Conservation (phyloP, 2,113 vertebrate species). For the Enhydra lutris region DNA sequence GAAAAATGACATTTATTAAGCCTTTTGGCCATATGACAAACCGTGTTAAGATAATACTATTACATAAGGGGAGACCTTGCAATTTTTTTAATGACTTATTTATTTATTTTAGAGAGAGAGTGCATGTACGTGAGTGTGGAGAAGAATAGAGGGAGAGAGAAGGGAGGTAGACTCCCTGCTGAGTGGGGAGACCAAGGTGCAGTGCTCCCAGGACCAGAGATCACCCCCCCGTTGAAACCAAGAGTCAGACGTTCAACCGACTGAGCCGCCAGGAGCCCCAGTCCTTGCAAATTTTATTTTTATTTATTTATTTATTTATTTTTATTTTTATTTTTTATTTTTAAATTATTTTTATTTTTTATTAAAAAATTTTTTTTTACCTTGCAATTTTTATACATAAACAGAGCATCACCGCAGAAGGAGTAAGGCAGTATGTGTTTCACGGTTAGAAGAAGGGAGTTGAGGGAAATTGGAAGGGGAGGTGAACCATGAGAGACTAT, state of each 20-base stretch:
- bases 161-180: not conserved
- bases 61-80: not conserved
- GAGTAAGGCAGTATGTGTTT: not conserved
- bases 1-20: not conserved
- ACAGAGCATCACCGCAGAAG: not conserved
- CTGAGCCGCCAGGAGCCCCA: not conserved
- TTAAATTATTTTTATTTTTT: too few species aligned
- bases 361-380: too few species aligned
- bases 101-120: not conserved
- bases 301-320: too few species aligned
- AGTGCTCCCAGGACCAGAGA: not conserved
- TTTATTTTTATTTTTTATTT: too few species aligned
- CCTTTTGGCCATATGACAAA: not conserved
- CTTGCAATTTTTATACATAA: not conserved
- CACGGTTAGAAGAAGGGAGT: not conserved
- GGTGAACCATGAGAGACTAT: too few species aligned
- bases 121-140: not conserved
- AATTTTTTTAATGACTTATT: not conserved
- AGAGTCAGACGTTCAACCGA: not conserved
- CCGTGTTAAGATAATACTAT: not conserved
- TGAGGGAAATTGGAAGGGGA: too few species aligned
- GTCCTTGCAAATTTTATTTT: not conserved
- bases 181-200: not conserved
- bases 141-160: not conserved
- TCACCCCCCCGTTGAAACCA: not conserved